phyloP scores from a whole-genome alignment of 2,888 invertebrate genomes.

The Parelbella ahira region DNA sequence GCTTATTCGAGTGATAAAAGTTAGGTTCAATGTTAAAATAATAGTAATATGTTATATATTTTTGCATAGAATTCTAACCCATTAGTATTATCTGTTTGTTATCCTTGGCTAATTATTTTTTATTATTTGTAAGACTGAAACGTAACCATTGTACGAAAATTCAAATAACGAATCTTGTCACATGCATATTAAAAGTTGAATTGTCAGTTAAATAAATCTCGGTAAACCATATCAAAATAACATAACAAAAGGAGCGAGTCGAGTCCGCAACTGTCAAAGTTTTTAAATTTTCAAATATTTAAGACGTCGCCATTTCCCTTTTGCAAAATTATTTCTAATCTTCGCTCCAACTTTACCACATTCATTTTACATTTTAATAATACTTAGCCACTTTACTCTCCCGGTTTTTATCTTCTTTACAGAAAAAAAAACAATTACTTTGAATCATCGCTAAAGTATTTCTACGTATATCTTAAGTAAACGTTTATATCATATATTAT shows the following conservation, averaged over 20 bases:
- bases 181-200: neutral
- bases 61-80: too few relatives aligned
- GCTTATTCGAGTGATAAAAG: too few relatives aligned
- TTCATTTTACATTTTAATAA: conserved; percentile 23
- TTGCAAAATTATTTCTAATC: conserved; percentile 25
- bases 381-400: conserved; percentile 18
- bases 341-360: conserved; percentile 23
- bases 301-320: conserved; percentile 21
- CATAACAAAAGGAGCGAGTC: neutral
- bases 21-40: too few relatives aligned
- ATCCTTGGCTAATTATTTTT: too few relatives aligned
- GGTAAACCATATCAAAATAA: conserved; percentile 8
- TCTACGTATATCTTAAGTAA: too few relatives aligned
- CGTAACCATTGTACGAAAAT: too few relatives aligned
- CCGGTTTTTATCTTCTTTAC: conserved; percentile 11
- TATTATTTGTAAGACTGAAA: too few relatives aligned
- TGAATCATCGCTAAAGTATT: neutral
- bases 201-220: neutral
- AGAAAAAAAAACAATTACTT: conserved; percentile 14
- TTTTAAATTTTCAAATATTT: conserved; percentile 25
- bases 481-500: too few relatives aligned
- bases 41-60: too few relatives aligned
- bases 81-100: too few relatives aligned
- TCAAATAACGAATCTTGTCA: neutral
- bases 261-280: conserved; percentile 22